phyloP scores from a whole-genome alignment of 2,888 invertebrate genomes.

The Thalpophila matura region DNA sequence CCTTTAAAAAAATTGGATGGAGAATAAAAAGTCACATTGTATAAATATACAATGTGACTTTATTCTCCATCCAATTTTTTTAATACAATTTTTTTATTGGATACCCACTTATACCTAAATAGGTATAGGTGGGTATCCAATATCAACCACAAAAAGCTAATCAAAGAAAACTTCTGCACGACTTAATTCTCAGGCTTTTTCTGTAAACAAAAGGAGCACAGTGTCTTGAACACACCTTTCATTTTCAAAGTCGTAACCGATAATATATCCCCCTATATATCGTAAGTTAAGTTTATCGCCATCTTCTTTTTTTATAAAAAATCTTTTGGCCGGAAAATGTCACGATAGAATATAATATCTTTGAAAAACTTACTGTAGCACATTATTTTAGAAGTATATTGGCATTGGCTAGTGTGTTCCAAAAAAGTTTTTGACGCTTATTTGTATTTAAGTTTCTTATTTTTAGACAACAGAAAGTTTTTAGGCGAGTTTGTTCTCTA shows the following conservation, averaged over 20 bases:
- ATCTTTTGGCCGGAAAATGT: constrained; percentile 11
- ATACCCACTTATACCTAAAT: too few relatives aligned
- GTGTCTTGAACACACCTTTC: constrained; percentile 31
- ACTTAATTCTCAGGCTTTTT: constrained; percentile 9
- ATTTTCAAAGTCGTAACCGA: constrained; percentile 13
- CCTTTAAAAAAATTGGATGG: too few relatives aligned
- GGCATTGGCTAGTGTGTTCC: neutral
- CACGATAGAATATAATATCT: constrained; percentile 9
- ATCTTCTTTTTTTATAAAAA: constrained; percentile 24
- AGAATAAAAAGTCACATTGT: too few relatives aligned
- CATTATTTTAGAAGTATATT: neutral
- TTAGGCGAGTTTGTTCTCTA: neutral
- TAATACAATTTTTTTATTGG: too few relatives aligned
- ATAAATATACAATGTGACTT: too few relatives aligned
- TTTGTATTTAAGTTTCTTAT: constrained; percentile 31
- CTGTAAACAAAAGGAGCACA: constrained; percentile 29
- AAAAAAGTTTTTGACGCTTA: constrained; percentile 23
- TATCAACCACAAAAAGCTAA: neutral
- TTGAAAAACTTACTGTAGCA: constrained; percentile 12
- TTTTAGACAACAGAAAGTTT: neutral
- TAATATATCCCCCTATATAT: constrained; percentile 10
- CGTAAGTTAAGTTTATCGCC: constrained; percentile 4
- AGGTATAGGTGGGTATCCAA: neutral
- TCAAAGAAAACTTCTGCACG: neutral
- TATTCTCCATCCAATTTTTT: too few relatives aligned